Base-by-base conservation (phyloP, 2,797 vertebrate species). In the Sebastolobus alascanus region DNA sequence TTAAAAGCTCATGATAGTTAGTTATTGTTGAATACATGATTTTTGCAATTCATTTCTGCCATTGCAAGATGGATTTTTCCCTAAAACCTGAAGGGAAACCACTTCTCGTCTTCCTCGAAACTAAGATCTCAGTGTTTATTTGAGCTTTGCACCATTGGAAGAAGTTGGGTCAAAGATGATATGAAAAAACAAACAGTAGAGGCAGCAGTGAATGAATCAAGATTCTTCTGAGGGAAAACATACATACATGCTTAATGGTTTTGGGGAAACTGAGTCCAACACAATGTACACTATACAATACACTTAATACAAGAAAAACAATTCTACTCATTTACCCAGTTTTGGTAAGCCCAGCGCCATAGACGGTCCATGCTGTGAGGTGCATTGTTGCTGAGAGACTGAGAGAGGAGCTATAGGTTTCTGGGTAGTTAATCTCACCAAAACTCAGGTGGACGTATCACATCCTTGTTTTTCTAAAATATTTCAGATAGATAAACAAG, bases 391-490 rank as follows among this genome's bases (percentile, higher is more conserved):
- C 68, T 59, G 61, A 77, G 82, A 71, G 25, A 73, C 68, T 25
- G 52, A 77, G 63, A 14, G 60, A 63, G 58, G 33, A 83, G 69
- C 67, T 54, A 13, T 63, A 68, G 78, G 79, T 40, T 83, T 83
- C 74, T 80, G 87, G 90, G 87, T 73, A 76, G 82, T 86, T 69
- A 73, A 82, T 85, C 87, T 78, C 86, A 88, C 86, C 89, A 90
- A 77, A 91, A 91, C 94, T 95, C 93, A 95, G 94, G 93, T 93
- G 93, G 93, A 92, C 79, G 82, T 87, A 88, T 87, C 80, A 70
- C 73, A 84, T 69, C 71, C 54, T 85, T 63, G 82, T 87, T 90
- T 90, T 87, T 83, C 31, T 68, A 37, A 46, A 84, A 6, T 37
- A 82, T 80, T 84, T 72, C 50, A 78, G 68, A 33, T 38, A 18